Percentiles rank a stretch among this genome's conserved stretches.
Conservation (phyloP, 2,797 vertebrate species). For the Thripadectes ignobilis region DNA sequence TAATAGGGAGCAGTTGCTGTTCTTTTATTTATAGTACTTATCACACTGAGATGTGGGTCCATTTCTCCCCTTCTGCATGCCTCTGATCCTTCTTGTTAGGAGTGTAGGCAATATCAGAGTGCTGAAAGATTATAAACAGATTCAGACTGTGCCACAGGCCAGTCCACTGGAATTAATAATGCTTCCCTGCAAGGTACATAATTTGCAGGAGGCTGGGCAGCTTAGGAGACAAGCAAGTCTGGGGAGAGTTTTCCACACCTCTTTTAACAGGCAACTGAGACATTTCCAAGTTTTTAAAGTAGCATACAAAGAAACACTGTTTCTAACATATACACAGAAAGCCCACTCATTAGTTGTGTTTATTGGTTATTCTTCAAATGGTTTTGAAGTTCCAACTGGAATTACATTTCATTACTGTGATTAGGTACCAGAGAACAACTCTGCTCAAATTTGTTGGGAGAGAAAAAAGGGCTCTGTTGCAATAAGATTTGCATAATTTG, state of each 20-base stretch:
- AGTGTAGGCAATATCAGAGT: background rate
- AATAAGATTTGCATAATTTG: background rate
- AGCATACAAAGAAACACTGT: background rate
- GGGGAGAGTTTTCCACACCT: constrained; percentile 28
- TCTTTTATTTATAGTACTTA: background rate
- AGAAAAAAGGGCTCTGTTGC: background rate
- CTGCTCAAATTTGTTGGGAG: background rate
- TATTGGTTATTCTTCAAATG: background rate
- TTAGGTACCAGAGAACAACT: background rate
- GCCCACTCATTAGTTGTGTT: background rate
- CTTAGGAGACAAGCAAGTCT: background rate
- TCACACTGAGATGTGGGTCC: background rate
- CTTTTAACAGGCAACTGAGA: background rate
- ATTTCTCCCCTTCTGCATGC: background rate
- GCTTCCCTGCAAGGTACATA: constrained; percentile 19
- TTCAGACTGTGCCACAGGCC: constrained; percentile 30
- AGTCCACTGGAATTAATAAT: constrained; percentile 64
- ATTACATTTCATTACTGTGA: background rate
- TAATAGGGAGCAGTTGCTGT: background rate
- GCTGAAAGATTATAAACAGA: constrained; percentile 63
- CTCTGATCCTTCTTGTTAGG: constrained; percentile 7
- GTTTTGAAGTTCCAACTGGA: background rate
- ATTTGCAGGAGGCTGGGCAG: background rate
- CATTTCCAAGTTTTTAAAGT: background rate
- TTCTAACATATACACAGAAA: background rate